phyloP scores from a whole-genome alignment of 2,888 invertebrate species.

The Sphaerophoria taeniata region DNA sequence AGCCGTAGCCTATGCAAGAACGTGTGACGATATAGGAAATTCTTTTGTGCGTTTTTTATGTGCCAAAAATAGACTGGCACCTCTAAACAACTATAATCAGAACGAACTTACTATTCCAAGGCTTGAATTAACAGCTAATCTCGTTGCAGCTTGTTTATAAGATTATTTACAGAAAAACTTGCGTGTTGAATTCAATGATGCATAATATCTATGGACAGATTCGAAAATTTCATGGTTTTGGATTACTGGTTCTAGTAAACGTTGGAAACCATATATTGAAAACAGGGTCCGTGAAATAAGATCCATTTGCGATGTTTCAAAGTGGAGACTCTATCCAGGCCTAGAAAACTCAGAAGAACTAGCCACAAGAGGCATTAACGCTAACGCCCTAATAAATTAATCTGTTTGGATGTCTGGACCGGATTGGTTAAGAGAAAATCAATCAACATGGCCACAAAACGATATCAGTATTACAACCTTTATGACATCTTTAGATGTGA shows the following conservation, averaged over 20 bases:
- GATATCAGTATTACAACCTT: background rate
- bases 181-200: background rate
- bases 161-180: background rate
- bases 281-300: slow-evolving; percentile 27
- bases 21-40: background rate
- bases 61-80: slow-evolving; percentile 18
- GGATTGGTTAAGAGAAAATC: slow-evolving; percentile 15
- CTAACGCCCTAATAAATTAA: background rate
- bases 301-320: slow-evolving; percentile 9
- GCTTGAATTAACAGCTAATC: slow-evolving; percentile 7
- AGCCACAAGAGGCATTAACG: slow-evolving; percentile 23
- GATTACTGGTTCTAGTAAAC: slow-evolving; percentile 1
- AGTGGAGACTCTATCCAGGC: slow-evolving; percentile 18
- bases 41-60: slow-evolving; percentile 15
- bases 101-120: slow-evolving; percentile 14
- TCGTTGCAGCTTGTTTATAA: slow-evolving; percentile 27
- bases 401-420: slow-evolving; percentile 20
- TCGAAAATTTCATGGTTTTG: slow-evolving; percentile 15
- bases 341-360: slow-evolving; percentile 27
- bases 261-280: slow-evolving; percentile 23
- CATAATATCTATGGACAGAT: slow-evolving; percentile 18
- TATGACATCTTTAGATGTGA: slow-evolving; percentile 1
- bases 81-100: slow-evolving; percentile 12
- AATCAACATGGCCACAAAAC: slow-evolving; percentile 9
- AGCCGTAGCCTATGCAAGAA: slow-evolving; percentile 23